These are phyloP conservation scores for Drosophila kanekoi DNA, from an alignment of 2,888 invertebrate genomes.

Conservation along the genomic window DNA sequence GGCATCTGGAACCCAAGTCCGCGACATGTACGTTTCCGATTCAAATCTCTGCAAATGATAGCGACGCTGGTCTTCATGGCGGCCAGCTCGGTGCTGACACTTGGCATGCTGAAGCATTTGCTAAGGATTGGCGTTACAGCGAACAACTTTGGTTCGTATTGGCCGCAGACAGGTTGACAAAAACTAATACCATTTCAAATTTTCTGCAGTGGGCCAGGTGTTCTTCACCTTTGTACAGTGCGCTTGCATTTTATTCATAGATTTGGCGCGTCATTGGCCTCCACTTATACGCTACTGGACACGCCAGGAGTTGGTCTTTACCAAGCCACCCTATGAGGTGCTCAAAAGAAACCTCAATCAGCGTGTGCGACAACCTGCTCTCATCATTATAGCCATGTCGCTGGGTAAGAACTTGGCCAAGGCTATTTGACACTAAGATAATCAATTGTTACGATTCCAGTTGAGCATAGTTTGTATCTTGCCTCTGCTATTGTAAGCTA, in stretches of 20 bases:
- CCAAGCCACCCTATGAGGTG: constrained; percentile 74
- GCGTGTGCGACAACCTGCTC: constrained; percentile 74
- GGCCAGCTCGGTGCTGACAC: constrained; percentile 52
- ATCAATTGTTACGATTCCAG: constrained; percentile 36
- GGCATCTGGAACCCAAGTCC: constrained; percentile 85
- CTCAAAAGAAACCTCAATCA: constrained; percentile 64
- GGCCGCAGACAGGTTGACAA: no score
- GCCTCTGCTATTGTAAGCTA: constrained; percentile 68
- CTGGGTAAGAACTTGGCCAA: constrained; percentile 52
- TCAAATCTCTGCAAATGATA: constrained; percentile 73
- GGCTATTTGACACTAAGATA: rapidly evolving
- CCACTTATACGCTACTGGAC: constrained; percentile 81
- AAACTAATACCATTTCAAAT: neutral
- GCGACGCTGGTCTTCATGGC: constrained; percentile 63
- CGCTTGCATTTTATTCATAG: constrained; percentile 77
- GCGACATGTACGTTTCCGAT: constrained; percentile 70
- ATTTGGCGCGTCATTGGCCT: constrained; percentile 82
- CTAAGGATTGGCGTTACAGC: constrained; percentile 78
- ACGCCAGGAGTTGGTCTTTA: constrained; percentile 79
- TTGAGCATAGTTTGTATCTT: constrained; percentile 78
- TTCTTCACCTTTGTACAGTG: constrained; percentile 79
- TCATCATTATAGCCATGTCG: constrained; percentile 70
- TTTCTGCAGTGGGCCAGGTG: constrained; percentile 73
- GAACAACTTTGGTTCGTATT: constrained; percentile 82
- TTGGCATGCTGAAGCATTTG: constrained; percentile 62